phyloP scores from a whole-genome alignment of 1,140 invertebrate species.

The Cherax quadricarinatus region DNA sequence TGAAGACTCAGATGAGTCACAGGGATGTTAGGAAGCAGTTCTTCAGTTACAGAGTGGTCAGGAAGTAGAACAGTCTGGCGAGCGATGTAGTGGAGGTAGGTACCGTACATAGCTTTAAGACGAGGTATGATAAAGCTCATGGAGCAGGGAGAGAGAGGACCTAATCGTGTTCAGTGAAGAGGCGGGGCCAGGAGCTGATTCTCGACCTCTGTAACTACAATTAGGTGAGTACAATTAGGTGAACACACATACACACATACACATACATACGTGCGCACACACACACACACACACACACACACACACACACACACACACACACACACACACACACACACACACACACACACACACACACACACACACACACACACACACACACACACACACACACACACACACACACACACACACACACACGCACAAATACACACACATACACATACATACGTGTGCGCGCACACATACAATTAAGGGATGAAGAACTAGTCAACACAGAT shows the following conservation, averaged over 20 bases:
- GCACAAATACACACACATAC: constrained; percentile 17
- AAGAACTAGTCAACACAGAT: too few relatives aligned
- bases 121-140: too few relatives aligned
- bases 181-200: too few relatives aligned
- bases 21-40: too few relatives aligned
- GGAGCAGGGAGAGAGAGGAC: too few relatives aligned
- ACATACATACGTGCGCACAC: neutral
- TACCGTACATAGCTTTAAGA: too few relatives aligned
- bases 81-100: too few relatives aligned
- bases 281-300: constrained; percentile 26
- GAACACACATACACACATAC: neutral
- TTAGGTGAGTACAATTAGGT: neutral
- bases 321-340: neutral
- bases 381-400: neutral
- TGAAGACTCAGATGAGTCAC: too few relatives aligned
- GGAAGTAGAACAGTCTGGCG: too few relatives aligned
- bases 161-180: too few relatives aligned
- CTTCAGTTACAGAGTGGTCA: too few relatives aligned
- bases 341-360: constrained; percentile 10
- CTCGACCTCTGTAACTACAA: neutral
- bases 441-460: constrained; percentile 13
- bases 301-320: constrained; percentile 31
- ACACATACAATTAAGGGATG: too few relatives aligned
- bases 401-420: constrained; percentile 7
- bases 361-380: constrained; percentile 11